Evolutionary conservation across 2,797 vertebrate genomes (phyloP), one percentile per base, ranked within the genome.

Genomic region (Fringilla coelebs): DNA sequence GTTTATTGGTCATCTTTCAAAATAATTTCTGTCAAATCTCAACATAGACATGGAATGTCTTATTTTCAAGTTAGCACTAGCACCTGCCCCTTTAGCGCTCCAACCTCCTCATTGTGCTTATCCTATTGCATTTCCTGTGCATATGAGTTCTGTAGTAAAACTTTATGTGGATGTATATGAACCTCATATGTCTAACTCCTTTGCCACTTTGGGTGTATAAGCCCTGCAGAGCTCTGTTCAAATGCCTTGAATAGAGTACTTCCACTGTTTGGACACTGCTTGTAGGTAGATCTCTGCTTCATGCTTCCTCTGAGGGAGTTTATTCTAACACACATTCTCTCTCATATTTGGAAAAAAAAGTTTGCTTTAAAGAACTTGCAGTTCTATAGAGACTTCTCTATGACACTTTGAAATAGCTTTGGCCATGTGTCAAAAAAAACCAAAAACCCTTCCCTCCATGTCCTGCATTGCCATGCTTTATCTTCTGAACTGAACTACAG

Each of bases 401-500:
- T 5, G 38, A 13, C 58, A 31, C 40, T 78, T 86, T 66, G 62
- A 92, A 90, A 75, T 46, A 41, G 7, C 60, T 90, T 94, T 66
- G 66, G 34, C 86, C 48, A 24, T 75, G 20, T n/a, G 32, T 58
- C 8, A 74, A 61, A 85, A 85, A 77, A 75, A 31, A 13, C 40
- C 40, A 40, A 40, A 13, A 40, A 18, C 36, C n/a, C n/a, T 78
- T 84, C 21, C n/a, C 16, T 77, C 46, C 0, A 0, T 41, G 32
- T 5, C 21, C 11, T 54, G 17, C 10, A n/a, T 91, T 93, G 76
- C 36, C 80, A 71, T 75, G n/a, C 8, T 28, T 79, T 71, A 63
- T 13, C 21, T 70, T 70, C 67, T 91, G 45, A 94, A 87, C 34
- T 88, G 74, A 91, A 62, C 91, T 93, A 61, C 25, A 85, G 41